Conservation (phyloP, 2,888 invertebrate species). For the Parthenolecanium corni region DNA sequence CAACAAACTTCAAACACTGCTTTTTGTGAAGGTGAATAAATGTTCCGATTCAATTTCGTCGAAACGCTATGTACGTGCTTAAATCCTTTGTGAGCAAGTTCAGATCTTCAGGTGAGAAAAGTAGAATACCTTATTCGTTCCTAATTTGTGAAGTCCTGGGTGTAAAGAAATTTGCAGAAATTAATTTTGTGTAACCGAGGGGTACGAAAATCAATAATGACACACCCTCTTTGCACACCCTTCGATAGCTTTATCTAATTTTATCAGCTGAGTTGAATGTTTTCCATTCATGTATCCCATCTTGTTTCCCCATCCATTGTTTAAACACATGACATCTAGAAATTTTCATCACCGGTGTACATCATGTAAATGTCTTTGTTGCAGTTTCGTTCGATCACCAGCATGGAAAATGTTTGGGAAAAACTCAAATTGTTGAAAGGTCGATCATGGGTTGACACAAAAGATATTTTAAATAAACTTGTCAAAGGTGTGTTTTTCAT, state of each 20-base stretch:
- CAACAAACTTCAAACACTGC: neutral
- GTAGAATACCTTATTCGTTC: neutral
- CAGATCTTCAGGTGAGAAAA: slow-evolving; percentile 1
- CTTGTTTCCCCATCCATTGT: too few species aligned
- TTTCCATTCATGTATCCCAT: neutral
- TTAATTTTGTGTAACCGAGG: too few species aligned
- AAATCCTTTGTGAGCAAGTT: neutral
- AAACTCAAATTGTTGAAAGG: slow-evolving; percentile 16
- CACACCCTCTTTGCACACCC: slow-evolving; percentile 23
- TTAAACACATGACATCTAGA: too few species aligned
- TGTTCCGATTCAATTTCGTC: neutral
- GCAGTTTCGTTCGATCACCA: neutral
- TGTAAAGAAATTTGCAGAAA: too few species aligned
- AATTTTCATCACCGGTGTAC: too few species aligned
- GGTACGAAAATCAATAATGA: slow-evolving; percentile 15
- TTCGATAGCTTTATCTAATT: neutral
- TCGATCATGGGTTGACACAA: slow-evolving; percentile 20
- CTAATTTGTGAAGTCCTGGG: too few species aligned
- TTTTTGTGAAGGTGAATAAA: neutral
- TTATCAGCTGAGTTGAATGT: neutral
- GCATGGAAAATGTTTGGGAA: slow-evolving; percentile 25
- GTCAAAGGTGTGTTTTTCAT: neutral
- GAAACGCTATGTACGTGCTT: neutral
- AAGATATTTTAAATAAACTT: slow-evolving; percentile 19
- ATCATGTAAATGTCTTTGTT: neutral